Evolutionary conservation across 2,888 invertebrate species (phyloP), one percentile per base, ranked within the genome.

Genomic region (Pandemis cinnamomeana): DNA sequence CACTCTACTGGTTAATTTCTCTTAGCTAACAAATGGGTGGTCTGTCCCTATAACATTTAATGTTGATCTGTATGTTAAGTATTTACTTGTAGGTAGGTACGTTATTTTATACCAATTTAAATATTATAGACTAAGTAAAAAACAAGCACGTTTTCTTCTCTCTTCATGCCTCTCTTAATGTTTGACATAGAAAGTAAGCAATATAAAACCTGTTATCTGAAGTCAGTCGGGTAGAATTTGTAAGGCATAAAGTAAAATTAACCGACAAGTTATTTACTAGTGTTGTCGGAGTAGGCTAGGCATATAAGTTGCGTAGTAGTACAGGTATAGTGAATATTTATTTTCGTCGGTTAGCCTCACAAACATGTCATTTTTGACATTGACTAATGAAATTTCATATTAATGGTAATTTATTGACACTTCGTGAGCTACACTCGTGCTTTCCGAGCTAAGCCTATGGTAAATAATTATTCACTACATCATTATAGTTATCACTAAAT

Each of bases 91-190:
- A 55, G 8, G 15, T 55, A 20, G 8, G 15, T 55, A 20, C 55
- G 15, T 55, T 20, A 4, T 55, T 20, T 55, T 15, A 20, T 55
- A 55, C 20, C 20, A 55, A 20, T 55, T 55, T 55, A 20, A n/a
- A 55, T 55, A 5, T 51, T 48, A 48, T 48, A n/a, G 8, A 55
- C 55, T 55, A 55, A 55, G 27, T 36, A 36, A 36, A 20, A 7
- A 8, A 15, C 20, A 20, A 55, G 55, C 55, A 20, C 55, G 20
- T 8, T 20, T 55, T 7, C 55, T 15, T 55, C 15, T 55, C 55
- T 55, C 55, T 55, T 55, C 8, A 53, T 20, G 55, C 55, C 55
- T 55, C 55, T 55, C 55, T 55, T 55, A 55, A 20, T 55, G 55
- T 55, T 20, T 55, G 55, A 55, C 55, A 55, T 55, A 55, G 53